Base-by-base conservation (phyloP, 2,797 vertebrate species). In the Malacoctenus gilli region DNA sequence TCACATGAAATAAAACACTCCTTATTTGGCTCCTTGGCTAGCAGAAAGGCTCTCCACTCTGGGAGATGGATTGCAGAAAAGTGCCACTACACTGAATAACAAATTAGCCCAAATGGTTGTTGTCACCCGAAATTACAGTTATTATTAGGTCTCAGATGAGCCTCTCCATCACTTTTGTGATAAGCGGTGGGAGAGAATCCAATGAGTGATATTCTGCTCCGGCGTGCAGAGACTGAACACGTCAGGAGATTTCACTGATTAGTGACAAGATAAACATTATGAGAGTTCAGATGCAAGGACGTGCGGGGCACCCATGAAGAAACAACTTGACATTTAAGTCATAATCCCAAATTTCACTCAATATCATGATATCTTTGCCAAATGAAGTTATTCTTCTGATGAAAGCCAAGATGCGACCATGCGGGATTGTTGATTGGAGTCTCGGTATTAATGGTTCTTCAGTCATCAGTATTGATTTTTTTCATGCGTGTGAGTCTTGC, bases 101-200 rank as follows among this genome's bases (percentile, higher is more conserved):
- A 84, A 79, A 86, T 79, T 66, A 79, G 65, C 68, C 35, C 50
- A 68, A 71, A 70, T 20, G 63, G 38, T 68, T 77, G 74, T 76
- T 72, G 55, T 79, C 60, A 47, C 71, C 63, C 31, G 56, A 76
- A 79, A 84, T 86, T 67, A 86, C 38, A 59, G 71, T 77, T 79
- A 71, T 85, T 84, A 84, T 84, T 71, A 74, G 82, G 72, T 62
- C 42, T 68, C 51, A 78, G 65, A 87, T 79, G 74, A 80, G 70
- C 39, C 76, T 64, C 75, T 82, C 52, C 68, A 85, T 85, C 80
- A 83, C 56, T 36, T 25, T 28, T 62, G 57, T 53, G 52, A 75
- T 75, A 69, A 51, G 64, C 41, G 71, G 62, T 32, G 13, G 47
- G 38, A 47, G 53, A 10, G 40, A 38, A 55, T 30, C 55, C 69